Conservation (phyloP, 2,888 invertebrate species). For the Caenorhabditis imperialis region DNA sequence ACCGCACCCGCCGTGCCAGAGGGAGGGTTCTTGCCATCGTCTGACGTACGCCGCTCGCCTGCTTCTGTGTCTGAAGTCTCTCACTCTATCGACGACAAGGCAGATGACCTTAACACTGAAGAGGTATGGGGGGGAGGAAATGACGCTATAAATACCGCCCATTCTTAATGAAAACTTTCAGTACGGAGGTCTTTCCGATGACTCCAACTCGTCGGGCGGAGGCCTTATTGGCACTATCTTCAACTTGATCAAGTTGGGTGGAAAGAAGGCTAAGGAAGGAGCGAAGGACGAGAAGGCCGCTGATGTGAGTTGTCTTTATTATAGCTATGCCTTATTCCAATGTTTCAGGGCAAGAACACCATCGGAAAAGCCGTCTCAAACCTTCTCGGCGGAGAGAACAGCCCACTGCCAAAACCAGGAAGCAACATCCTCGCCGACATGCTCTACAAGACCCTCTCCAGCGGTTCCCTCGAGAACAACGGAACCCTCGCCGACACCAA, state of each 20-base stretch:
- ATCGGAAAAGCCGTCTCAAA: slow-evolving; percentile 72
- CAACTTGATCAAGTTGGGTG: slow-evolving; percentile 72
- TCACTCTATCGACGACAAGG: slow-evolving; percentile 57
- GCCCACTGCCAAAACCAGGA: slow-evolving; percentile 70
- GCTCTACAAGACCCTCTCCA: slow-evolving; percentile 78
- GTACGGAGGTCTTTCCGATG: slow-evolving; percentile 75
- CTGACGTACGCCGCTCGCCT: slow-evolving; percentile 71
- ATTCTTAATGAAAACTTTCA: no score
- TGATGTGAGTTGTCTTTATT: slow-evolving; percentile 1
- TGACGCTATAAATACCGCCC: neutral
- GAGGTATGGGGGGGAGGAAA: slow-evolving; percentile 34
- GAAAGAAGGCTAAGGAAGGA: slow-evolving; percentile 66
- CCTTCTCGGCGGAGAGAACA: slow-evolving; percentile 74
- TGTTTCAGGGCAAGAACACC: slow-evolving; percentile 59
- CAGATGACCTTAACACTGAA: slow-evolving; percentile 55
- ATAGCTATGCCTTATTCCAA: no score
- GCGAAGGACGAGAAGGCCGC: slow-evolving; percentile 11
- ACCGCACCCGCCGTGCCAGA: slow-evolving; percentile 72
- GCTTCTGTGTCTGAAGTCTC: slow-evolving; percentile 72
- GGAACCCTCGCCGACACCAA: slow-evolving; percentile 48
- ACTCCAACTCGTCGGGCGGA: slow-evolving; percentile 70
- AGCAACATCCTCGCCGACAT: slow-evolving; percentile 76
- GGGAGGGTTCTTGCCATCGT: slow-evolving; percentile 73
- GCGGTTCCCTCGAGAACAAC: slow-evolving; percentile 70
- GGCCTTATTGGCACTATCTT: slow-evolving; percentile 77